Percentiles rank a stretch among this genome's conserved stretches.
These are phyloP conservation scores for Caenorhabditis brenneri DNA, from an alignment of 1,140 invertebrate species.

Conservation along the genomic window DNA sequence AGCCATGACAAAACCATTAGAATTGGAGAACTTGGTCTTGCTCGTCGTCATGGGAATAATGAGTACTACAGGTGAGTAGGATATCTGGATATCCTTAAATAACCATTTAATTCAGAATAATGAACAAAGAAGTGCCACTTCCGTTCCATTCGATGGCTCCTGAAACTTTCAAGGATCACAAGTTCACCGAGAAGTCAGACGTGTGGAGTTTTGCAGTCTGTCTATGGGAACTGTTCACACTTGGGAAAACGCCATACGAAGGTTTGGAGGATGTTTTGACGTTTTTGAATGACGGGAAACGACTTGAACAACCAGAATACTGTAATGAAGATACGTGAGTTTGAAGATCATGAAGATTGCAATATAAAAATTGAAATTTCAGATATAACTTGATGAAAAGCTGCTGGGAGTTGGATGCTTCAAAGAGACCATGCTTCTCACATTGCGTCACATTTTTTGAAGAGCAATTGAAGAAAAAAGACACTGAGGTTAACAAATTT, in stretches of 20 bases:
- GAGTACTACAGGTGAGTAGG: background rate
- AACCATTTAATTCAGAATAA: background rate
- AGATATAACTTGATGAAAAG: background rate
- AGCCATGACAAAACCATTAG: background rate
- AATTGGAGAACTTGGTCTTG: background rate
- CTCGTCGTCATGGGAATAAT: background rate
- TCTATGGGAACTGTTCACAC: background rate
- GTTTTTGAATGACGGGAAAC: background rate
- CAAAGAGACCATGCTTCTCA: no score
- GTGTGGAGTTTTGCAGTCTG: background rate
- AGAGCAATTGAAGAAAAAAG: no score
- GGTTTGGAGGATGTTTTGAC: background rate
- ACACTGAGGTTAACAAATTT: no score
- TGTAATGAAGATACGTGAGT: background rate
- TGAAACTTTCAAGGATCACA: background rate
- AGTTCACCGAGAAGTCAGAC: background rate
- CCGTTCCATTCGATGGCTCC: background rate
- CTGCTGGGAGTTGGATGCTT: background rate
- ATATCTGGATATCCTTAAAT: background rate
- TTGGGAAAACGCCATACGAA: background rate
- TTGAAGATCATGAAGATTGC: background rate
- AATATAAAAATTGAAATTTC: background rate
- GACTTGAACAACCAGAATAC: background rate
- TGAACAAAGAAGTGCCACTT: background rate
- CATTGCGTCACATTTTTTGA: no score